These are phyloP conservation scores for Synchiropus splendidus DNA, from an alignment of 2,113 vertebrate genomes.

Conservation along the genomic window DNA sequence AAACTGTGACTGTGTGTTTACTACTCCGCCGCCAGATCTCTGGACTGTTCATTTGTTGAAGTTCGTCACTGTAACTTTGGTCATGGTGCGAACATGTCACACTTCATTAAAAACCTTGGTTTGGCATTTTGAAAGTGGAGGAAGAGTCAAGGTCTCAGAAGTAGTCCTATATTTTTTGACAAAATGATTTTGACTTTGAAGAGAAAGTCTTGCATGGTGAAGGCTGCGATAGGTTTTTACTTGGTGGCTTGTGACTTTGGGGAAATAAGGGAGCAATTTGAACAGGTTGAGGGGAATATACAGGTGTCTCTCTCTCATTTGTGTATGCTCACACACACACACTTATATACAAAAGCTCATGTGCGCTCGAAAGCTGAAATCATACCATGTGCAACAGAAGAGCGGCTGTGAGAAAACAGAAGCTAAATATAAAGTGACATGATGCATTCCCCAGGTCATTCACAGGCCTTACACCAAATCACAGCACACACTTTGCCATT, in stretches of 20 bases:
- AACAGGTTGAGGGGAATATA: conserved; percentile 45
- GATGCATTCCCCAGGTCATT: conserved; percentile 47
- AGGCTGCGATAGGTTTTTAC: conserved; percentile 43
- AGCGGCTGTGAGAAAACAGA: conserved; percentile 50
- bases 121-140: too few relatives aligned
- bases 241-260: conserved; percentile 45
- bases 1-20: too few relatives aligned
- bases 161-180: too few relatives aligned
- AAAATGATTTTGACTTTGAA: too few relatives aligned
- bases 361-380: conserved; percentile 28
- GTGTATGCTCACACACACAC: background rate
- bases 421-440: conserved; percentile 58
- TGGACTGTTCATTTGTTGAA: too few relatives aligned
- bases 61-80: too few relatives aligned
- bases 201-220: conserved; percentile 17
- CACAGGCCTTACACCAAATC: conserved; percentile 37
- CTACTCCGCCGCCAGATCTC: too few relatives aligned
- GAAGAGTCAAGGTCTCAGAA: too few relatives aligned
- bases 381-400: conserved; percentile 38
- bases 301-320: conserved; percentile 42
- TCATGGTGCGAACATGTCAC: too few relatives aligned
- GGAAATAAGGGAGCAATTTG: conserved; percentile 55
- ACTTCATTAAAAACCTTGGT: too few relatives aligned
- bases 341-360: conserved; percentile 1
- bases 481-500: conserved; percentile 29